phyloP scores from a whole-genome alignment of 1,140 invertebrate species.

The Drosophila tropicalis region DNA sequence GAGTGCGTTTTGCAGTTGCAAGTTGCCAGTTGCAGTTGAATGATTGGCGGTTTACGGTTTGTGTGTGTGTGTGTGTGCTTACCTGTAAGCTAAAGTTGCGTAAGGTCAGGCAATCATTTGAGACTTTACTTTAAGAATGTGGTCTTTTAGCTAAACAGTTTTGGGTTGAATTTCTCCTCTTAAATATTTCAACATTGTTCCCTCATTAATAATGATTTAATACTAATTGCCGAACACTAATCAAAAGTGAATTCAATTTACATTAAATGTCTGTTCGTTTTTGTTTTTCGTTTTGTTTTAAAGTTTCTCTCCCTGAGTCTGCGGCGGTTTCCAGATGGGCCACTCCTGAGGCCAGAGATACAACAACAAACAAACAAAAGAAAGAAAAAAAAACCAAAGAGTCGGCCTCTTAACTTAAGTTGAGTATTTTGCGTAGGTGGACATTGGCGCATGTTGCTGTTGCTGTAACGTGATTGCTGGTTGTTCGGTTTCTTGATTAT shows the following conservation, averaged over 20 bases:
- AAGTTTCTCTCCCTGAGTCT: constrained; percentile 42
- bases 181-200: not conserved
- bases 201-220: constrained; percentile 7
- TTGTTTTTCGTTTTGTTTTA: constrained; percentile 49
- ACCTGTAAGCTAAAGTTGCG: constrained; percentile 29
- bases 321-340: constrained; percentile 12
- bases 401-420: constrained; percentile 27
- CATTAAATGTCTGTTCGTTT: constrained; percentile 15
- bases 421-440: constrained; percentile 68
- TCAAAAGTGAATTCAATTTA: constrained; percentile 19
- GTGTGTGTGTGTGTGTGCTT: constrained; percentile 10
- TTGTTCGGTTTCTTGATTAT: constrained; percentile 68
- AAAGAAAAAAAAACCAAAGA: not conserved
- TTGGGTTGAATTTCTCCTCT: not conserved
- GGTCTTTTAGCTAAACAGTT: not conserved
- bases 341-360: constrained; percentile 4
- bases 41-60: constrained; percentile 37
- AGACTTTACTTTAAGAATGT: not conserved
- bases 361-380: not conserved
- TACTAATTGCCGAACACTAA: constrained; percentile 14
- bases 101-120: constrained; percentile 12
- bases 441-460: constrained; percentile 51
- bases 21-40: constrained; percentile 38
- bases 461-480: constrained; percentile 56
- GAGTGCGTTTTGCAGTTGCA: not conserved